A percentile compares a stretch with the other conserved stretches of the same genome.
Evolutionary conservation across 2,113 vertebrate genomes (phyloP).

Genomic region (Malurus elegans): DNA sequence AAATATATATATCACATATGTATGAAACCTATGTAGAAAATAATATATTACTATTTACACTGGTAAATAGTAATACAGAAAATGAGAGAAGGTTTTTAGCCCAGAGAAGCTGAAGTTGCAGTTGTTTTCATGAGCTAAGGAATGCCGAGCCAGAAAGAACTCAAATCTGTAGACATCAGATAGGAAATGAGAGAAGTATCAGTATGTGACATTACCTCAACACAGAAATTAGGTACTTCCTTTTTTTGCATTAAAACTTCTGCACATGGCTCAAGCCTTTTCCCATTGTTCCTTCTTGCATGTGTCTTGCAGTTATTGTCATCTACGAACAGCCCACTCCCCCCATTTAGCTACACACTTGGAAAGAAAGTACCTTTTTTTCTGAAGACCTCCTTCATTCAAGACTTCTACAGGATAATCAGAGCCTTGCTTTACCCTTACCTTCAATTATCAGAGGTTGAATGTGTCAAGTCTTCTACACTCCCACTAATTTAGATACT

Average conservation of each 20-base stretch:
- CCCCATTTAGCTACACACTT: background rate
- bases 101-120: background rate
- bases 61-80: background rate
- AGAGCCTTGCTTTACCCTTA: background rate
- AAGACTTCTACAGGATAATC: background rate
- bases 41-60: background rate
- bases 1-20: background rate
- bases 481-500: conserved; percentile 20
- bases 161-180: background rate
- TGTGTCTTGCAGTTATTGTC: background rate
- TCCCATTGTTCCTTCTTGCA: background rate
- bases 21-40: background rate
- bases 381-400: background rate
- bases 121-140: background rate
- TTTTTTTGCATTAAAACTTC: background rate
- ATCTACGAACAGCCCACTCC: background rate
- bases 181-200: background rate
- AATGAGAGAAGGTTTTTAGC: background rate
- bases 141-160: background rate
- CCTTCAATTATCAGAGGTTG: conserved; percentile 14
- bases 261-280: rapidly evolving
- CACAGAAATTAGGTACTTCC: background rate
- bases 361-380: background rate
- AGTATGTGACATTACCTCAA: background rate
- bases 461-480: background rate